Conservation (phyloP, 2,113 vertebrate species). For the Mixornis gularis region DNA sequence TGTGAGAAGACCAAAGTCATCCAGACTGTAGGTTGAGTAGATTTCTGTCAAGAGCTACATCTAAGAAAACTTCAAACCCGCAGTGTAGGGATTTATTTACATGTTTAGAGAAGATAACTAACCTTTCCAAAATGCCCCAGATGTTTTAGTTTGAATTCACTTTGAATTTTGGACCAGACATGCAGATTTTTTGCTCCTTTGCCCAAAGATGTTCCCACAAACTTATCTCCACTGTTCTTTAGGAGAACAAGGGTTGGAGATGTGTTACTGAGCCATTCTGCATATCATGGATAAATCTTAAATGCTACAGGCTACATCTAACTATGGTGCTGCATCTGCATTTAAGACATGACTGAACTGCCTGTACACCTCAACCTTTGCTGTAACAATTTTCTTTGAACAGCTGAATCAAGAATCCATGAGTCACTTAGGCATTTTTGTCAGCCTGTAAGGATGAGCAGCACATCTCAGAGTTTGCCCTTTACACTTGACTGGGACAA, state of each 20-base stretch:
- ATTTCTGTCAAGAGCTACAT: not conserved
- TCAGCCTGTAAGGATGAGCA: not conserved
- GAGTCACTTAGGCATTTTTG: not conserved
- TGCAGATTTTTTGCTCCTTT: not conserved
- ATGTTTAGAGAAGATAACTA: not conserved
- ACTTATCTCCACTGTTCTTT: not conserved
- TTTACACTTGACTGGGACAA: not conserved
- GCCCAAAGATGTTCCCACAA: not conserved
- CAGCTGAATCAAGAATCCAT: not conserved
- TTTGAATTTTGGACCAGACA: not conserved
- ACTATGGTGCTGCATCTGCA: not conserved
- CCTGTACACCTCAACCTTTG: not conserved
- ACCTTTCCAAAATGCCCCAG: not conserved
- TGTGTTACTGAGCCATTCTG: not conserved
- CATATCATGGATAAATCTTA: not conserved
- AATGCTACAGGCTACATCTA: not conserved
- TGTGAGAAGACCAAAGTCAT: not conserved
- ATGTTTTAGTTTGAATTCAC: not conserved
- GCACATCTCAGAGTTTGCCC: not conserved
- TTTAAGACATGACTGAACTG: not conserved
- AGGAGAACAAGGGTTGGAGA: not conserved
- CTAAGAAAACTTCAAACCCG: not conserved
- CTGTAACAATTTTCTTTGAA: not conserved
- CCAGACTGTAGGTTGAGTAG: not conserved
- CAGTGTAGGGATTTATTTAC: not conserved